These are phyloP conservation scores for Anoplolepis gracilipes DNA, from an alignment of 1,140 invertebrate species.

Conservation along the genomic window DNA sequence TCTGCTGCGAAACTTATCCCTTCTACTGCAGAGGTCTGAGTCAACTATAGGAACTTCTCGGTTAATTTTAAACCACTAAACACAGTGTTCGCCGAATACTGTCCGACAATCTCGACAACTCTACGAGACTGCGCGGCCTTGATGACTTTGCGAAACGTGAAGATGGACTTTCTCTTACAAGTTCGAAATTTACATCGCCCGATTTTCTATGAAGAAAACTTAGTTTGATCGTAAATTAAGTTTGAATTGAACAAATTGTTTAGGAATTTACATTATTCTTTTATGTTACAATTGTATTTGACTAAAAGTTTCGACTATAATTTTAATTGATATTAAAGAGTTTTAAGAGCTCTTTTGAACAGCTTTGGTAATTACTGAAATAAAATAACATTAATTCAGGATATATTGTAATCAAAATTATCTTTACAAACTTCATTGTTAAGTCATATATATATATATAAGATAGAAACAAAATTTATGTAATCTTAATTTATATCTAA, in stretches of 20 bases:
- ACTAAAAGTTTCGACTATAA: slow-evolving; percentile 2
- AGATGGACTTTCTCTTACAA: slow-evolving; percentile 14
- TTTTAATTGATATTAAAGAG: background rate
- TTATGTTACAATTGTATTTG: background rate
- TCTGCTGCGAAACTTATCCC: slow-evolving; percentile 20
- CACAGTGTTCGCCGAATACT: slow-evolving; percentile 47
- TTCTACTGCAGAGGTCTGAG: slow-evolving; percentile 50
- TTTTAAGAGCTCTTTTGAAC: background rate
- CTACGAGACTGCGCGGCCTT: slow-evolving; percentile 42
- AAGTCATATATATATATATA: background rate
- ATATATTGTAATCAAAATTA: slow-evolving; percentile 1
- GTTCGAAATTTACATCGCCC: background rate
- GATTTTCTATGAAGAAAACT: background rate
- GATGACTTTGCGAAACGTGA: slow-evolving; percentile 61
- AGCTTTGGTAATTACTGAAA: background rate
- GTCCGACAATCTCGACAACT: slow-evolving; percentile 24
- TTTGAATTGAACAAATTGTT: slow-evolving; percentile 12
- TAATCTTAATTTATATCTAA: background rate
- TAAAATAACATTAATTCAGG: background rate
- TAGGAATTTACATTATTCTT: slow-evolving; percentile 20
- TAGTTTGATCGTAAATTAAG: slow-evolving; percentile 12
- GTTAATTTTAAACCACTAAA: slow-evolving; percentile 73
- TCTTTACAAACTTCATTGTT: background rate
- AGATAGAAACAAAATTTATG: background rate
- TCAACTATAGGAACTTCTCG: slow-evolving; percentile 71